Conservation (phyloP, 2,888 invertebrate species). For the Salticus scenicus region DNA sequence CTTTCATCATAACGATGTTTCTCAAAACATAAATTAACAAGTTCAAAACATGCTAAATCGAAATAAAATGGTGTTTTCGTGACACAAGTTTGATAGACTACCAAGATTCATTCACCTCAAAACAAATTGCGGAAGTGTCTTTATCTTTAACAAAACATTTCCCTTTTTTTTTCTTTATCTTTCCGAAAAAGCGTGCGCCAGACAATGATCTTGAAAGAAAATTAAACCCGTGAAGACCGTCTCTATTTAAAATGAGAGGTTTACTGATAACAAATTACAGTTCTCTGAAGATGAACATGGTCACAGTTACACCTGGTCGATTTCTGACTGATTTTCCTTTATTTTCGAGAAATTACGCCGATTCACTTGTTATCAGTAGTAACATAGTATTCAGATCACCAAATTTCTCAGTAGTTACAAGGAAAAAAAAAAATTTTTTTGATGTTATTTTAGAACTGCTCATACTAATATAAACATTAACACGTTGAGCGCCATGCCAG, state of each 20-base stretch:
- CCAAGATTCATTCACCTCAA: neutral
- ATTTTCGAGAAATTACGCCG: neutral
- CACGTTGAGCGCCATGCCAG: no score
- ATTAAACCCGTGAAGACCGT: neutral
- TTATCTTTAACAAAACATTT: no score
- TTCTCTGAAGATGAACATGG: neutral
- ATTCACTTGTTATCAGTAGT: neutral
- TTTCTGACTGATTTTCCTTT: neutral
- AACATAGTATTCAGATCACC: no score
- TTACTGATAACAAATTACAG: neutral
- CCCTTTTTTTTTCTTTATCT: no score
- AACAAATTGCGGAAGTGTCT: neutral
- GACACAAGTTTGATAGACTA: neutral
- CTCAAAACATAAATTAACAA: no score
- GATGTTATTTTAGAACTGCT: no score
- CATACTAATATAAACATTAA: no score
- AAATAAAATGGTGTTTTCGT: no score
- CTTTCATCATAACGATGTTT: no score
- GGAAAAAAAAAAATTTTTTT: no score
- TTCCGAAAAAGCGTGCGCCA: neutral
- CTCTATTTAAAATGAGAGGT: neutral
- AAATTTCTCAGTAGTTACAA: no score
- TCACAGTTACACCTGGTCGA: neutral
- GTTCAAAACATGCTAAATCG: no score
- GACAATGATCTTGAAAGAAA: neutral